phyloP scores from a whole-genome alignment of 2,113 vertebrate species.

The Myanophis thanlyinensis region DNA sequence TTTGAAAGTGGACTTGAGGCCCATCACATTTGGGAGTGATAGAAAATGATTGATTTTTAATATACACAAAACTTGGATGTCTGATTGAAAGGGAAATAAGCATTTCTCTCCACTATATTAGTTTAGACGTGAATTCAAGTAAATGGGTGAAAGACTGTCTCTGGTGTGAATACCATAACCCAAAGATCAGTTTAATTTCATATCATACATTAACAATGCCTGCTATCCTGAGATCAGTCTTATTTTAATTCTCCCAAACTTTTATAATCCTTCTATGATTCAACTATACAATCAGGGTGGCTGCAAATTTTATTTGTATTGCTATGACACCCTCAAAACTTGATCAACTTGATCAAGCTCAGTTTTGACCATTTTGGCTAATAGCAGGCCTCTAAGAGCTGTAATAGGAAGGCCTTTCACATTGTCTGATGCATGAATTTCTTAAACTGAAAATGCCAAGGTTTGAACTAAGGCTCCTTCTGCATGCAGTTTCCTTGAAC shows the following conservation, averaged over 20 bases:
- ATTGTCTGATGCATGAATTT: not conserved
- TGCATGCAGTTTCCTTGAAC: not conserved
- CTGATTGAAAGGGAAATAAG: not conserved
- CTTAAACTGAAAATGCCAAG: not conserved
- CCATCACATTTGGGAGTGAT: slow-evolving; percentile 27
- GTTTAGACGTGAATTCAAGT: not conserved
- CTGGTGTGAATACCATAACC: not conserved
- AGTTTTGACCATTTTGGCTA: not conserved
- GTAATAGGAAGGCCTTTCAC: not conserved
- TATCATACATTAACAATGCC: not conserved
- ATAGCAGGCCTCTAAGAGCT: not conserved
- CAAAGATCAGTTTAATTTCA: fast-evolving
- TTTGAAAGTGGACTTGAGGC: slow-evolving; percentile 24
- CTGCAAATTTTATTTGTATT: not conserved
- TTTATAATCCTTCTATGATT: not conserved
- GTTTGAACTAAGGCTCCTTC: not conserved
- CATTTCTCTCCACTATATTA: fast-evolving
- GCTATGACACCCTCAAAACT: not conserved
- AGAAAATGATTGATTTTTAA: not conserved
- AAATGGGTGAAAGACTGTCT: not conserved
- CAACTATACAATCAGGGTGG: not conserved
- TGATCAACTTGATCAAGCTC: not conserved
- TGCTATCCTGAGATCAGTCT: not conserved
- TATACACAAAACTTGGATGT: not conserved
- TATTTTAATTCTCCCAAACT: not conserved